Percentiles rank a stretch among this genome's conserved stretches.
Conservation (phyloP, 1,140 invertebrate genomes). For the Alviniconcha marisindica region DNA sequence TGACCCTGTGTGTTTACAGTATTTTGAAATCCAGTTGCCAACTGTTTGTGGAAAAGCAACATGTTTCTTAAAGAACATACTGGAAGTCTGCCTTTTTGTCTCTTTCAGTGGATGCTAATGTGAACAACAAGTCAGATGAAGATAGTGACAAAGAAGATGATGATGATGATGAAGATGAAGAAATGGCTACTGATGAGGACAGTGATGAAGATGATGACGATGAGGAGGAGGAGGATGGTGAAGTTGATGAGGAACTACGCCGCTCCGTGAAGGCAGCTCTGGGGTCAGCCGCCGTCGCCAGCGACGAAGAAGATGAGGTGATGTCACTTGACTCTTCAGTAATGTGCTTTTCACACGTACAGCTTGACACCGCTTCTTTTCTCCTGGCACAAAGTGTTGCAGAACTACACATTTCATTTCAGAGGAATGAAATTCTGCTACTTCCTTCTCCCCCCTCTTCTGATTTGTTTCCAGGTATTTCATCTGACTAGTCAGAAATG, state of each 20-base stretch:
- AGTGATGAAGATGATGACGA: slow-evolving; percentile 41
- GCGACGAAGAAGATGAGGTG: slow-evolving; percentile 47
- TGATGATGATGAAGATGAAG: slow-evolving; percentile 61
- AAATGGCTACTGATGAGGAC: slow-evolving; percentile 40
- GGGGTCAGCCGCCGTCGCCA: slow-evolving; percentile 58
- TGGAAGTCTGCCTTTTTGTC: not conserved
- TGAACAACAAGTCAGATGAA: slow-evolving; percentile 77
- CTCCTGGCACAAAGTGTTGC: no score
- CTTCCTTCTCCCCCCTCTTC: no score
- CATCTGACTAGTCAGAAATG: no score
- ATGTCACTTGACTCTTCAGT: not conserved
- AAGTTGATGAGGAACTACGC: slow-evolving; percentile 73
- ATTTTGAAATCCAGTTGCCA: no score
- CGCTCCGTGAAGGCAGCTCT: slow-evolving; percentile 79
- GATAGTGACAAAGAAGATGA: slow-evolving; percentile 44
- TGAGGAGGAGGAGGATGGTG: slow-evolving; percentile 55
- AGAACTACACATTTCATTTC: no score
- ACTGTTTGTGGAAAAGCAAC: no score
- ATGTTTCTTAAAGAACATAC: not conserved
- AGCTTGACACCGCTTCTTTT: no score
- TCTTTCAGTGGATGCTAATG: slow-evolving; percentile 20
- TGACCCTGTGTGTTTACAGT: no score
- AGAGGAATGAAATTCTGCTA: no score
- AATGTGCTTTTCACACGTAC: no score
- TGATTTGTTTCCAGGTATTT: no score